Evolutionary conservation across 2,113 vertebrate species (phyloP).

Genomic region (Bucco capensis): DNA sequence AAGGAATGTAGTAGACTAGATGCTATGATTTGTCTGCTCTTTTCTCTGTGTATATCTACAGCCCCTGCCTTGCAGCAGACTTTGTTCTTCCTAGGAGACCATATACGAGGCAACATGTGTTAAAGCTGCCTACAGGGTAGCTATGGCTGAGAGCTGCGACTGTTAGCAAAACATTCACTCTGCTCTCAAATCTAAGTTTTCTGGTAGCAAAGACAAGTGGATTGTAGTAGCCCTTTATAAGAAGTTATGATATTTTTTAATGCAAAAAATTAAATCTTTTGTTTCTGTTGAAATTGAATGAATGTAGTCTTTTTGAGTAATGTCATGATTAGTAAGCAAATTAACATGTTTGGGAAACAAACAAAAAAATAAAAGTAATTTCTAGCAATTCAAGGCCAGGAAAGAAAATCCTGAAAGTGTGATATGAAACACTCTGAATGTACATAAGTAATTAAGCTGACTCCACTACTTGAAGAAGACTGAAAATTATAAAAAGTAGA

Average conservation of each 20-base stretch:
- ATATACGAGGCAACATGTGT: neutral
- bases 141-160: neutral
- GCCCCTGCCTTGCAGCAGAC: neutral
- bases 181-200: neutral
- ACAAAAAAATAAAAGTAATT: neutral
- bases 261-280: neutral
- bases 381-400: neutral
- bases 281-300: neutral
- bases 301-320: neutral
- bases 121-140: neutral
- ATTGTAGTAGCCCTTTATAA: neutral
- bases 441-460: neutral
- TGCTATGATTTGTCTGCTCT: neutral
- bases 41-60: neutral
- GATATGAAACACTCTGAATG: neutral
- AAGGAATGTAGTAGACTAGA: neutral
- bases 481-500: neutral
- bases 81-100: neutral
- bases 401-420: neutral
- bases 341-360: neutral
- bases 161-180: neutral
- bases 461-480: neutral
- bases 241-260: accelerated
- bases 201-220: neutral
- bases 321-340: neutral